Evolutionary conservation across 2,888 invertebrate genomes (phyloP), one percentile per base, ranked within the genome.

Genomic region (Isotomurus palustris): DNA sequence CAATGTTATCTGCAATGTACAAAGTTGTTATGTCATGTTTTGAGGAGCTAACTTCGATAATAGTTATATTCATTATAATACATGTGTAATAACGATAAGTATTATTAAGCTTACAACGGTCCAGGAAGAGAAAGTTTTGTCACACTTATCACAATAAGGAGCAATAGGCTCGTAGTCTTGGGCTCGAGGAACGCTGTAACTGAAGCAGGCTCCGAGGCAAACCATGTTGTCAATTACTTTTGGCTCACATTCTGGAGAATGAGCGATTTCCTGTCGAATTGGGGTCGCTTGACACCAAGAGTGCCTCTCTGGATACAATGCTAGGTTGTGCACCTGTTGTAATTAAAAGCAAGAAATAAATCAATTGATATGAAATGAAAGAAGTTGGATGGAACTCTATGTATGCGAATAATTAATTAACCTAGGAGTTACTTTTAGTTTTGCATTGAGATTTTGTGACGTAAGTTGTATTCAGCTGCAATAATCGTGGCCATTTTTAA

Each of bases 131-230:
- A 80, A 79, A 1, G 81, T 77, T 1, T 84, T 84, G 72, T 84
- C 84, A 70, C 84, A 85, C 60, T 84, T 84, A 73, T 85, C 85
- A 72, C 85, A 85, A 71, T 85, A 85, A 2, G 84, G 84, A 36
- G 79, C 77, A 54, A 80, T 79, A 2, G 80, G 75, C 72, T 84
- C 83, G 29, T 83, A 67, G 41, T 69, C 84, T 2, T 84, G 84
- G 60, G 83, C 83, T 21, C 82, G 82, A 1, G 84, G 84, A 56
- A 84, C 84, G 73, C 83, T 83, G 74, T 85, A 85, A 65, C 84
- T 84, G 74, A 84, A 85, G 72, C 85, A 85, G 2, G 84, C 83
- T 3, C 85, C 85, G 14, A 85, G 84, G 72, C 85, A 85, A 3
- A 85, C 84, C 71, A 83, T 83, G 74, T 85, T 85, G 73, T 84